A percentile compares a stretch with the other conserved stretches of the same genome.
Evolutionary conservation across 2,113 vertebrate genomes (phyloP).

Genomic region (Falcunculus frontatus): DNA sequence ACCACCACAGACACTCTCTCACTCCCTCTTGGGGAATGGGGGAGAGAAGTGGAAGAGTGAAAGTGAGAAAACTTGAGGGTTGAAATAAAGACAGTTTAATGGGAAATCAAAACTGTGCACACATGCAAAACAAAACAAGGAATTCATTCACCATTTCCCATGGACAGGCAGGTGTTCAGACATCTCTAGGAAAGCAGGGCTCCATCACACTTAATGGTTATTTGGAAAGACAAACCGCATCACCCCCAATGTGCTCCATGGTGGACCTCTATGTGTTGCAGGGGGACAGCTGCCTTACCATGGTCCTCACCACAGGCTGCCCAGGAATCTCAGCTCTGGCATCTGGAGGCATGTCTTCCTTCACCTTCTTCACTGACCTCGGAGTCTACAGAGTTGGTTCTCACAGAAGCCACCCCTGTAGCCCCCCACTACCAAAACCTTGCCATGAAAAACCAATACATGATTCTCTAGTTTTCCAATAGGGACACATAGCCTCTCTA

Average conservation of each 20-base stretch:
- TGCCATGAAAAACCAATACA: not conserved
- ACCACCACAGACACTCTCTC: not conserved
- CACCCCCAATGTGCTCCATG: fast-evolving
- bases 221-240: not conserved
- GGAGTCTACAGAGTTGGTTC: not conserved
- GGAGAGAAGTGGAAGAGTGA: not conserved
- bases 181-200: not conserved
- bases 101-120: not conserved
- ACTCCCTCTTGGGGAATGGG: not conserved
- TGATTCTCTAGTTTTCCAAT: not conserved
- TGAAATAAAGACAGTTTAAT: not conserved
- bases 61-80: not conserved
- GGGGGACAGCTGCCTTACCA: not conserved
- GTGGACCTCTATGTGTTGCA: not conserved
- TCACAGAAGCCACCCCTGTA: not conserved
- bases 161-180: not conserved
- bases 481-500: not conserved
- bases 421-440: not conserved
- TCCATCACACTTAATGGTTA: not conserved
- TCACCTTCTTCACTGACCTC: not conserved
- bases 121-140: not conserved
- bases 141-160: not conserved
- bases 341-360: not conserved
- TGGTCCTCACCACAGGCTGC: not conserved
- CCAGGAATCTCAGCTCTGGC: not conserved